phyloP scores from a whole-genome alignment of 2,113 vertebrate genomes.

The Sebastes fasciatus region DNA sequence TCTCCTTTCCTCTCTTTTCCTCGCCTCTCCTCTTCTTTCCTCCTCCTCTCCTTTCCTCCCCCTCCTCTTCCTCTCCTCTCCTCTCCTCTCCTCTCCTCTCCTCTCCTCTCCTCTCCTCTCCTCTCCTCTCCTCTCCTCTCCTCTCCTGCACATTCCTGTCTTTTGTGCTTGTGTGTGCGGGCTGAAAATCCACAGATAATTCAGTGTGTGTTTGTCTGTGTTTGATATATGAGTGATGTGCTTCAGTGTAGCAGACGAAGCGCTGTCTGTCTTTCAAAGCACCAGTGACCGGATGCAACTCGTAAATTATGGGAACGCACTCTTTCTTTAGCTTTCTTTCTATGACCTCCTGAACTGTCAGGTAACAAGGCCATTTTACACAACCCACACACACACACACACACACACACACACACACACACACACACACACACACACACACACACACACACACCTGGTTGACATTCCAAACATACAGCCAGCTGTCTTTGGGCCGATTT shows the following conservation, averaged over 20 bases:
- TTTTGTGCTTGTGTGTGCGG: neutral
- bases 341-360: slow-evolving; percentile 50
- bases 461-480: slow-evolving; percentile 59
- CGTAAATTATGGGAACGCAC: slow-evolving; percentile 46
- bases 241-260: slow-evolving; percentile 21
- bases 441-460: slow-evolving; percentile 51
- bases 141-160: neutral
- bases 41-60: neutral
- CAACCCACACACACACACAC: slow-evolving; percentile 29
- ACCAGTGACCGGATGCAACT: slow-evolving; percentile 12
- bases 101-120: too few species aligned
- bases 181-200: slow-evolving; percentile 42
- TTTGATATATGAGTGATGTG: slow-evolving; percentile 33
- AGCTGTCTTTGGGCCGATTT: slow-evolving; percentile 49
- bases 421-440: slow-evolving; percentile 15
- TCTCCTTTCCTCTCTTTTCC: too few species aligned
- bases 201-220: slow-evolving; percentile 18
- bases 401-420: slow-evolving; percentile 20
- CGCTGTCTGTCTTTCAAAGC: slow-evolving; percentile 48
- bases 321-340: slow-evolving; percentile 28
- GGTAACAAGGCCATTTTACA: slow-evolving; percentile 50
- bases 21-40: too few species aligned
- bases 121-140: neutral
- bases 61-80: too few species aligned
- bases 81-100: too few species aligned